Percentiles rank a stretch among this genome's conserved stretches.
Conservation (phyloP, 2,113 vertebrate genomes). For the Centropus bengalensis region DNA sequence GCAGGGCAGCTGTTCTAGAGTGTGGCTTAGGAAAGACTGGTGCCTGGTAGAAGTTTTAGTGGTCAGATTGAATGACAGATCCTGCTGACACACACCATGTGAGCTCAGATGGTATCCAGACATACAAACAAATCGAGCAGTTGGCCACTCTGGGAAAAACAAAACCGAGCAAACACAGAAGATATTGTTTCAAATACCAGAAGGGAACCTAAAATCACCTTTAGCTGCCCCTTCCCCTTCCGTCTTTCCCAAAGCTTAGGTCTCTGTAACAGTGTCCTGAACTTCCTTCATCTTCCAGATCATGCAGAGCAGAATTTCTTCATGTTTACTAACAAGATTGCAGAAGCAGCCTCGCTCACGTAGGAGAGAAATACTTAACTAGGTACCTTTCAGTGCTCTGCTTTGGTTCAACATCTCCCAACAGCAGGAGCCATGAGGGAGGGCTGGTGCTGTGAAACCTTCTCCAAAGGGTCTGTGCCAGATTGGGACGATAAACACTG, state of each 20-base stretch:
- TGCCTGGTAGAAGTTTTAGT: neutral
- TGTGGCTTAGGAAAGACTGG: neutral
- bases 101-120: neutral
- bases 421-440: neutral
- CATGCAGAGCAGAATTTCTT: neutral
- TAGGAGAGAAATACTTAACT: neutral
- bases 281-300: neutral
- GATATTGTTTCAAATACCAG: neutral
- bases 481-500: neutral
- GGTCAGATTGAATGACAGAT: neutral
- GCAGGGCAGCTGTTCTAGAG: neutral
- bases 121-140: neutral
- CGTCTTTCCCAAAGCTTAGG: neutral
- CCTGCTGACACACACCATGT: neutral
- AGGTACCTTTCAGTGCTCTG: neutral
- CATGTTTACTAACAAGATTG: neutral
- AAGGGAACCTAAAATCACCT: neutral
- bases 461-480: neutral
- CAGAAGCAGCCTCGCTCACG: neutral
- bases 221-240: neutral
- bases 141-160: neutral
- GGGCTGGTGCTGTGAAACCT: neutral
- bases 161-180: slow-evolving; percentile 15
- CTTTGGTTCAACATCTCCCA: neutral
- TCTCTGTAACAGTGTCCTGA: slow-evolving; percentile 12